Evolutionary conservation across 2,797 vertebrate genomes (phyloP).

Genomic region (Chloroceryle inda): DNA sequence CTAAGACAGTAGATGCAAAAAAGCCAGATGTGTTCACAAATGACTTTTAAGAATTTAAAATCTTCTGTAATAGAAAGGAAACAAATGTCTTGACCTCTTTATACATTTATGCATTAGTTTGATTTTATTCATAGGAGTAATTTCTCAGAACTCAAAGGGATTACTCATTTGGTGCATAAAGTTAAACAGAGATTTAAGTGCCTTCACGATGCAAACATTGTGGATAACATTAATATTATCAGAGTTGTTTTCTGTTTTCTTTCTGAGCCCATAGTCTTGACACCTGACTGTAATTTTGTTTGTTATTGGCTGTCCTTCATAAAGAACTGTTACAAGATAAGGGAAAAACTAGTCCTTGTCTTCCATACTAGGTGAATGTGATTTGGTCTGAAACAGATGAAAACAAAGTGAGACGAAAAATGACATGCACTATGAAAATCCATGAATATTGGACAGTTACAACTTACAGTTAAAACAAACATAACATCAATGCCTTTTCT

Average conservation of each 20-base stretch:
- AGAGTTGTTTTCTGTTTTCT: background rate
- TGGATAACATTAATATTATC: background rate
- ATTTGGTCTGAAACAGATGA: background rate
- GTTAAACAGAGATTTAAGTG: background rate
- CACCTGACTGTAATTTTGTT: background rate
- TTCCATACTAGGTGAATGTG: background rate
- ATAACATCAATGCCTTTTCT: background rate
- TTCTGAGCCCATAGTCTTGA: background rate
- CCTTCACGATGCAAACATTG: background rate
- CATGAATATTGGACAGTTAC: background rate
- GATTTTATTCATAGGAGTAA: slow-evolving; percentile 5
- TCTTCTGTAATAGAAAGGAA: background rate
- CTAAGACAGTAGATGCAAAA: background rate
- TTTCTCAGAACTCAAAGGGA: background rate
- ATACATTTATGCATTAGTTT: background rate
- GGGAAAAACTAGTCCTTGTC: background rate
- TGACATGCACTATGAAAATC: background rate
- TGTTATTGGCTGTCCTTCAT: background rate
- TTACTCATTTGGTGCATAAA: background rate
- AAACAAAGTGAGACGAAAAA: background rate
- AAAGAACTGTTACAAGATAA: background rate
- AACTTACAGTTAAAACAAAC: background rate
- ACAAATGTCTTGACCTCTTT: background rate
- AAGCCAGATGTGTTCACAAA: background rate
- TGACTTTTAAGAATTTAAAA: slow-evolving; percentile 1